phyloP scores from a whole-genome alignment of 2,113 vertebrate species.

The Sylvia atricapilla region DNA sequence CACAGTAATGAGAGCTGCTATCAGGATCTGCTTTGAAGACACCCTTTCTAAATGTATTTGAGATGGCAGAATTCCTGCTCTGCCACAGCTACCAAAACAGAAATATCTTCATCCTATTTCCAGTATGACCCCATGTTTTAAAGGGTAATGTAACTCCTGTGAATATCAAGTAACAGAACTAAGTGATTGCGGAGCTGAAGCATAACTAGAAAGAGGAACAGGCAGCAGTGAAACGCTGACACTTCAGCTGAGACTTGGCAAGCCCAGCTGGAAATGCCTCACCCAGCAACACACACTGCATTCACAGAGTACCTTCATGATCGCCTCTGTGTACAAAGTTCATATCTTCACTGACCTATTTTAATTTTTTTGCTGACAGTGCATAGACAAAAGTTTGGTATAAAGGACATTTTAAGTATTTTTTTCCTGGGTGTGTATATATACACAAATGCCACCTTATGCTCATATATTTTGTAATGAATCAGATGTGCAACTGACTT shows the following conservation, averaged over 20 bases:
- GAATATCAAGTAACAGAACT: constrained; percentile 30
- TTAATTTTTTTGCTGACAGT: not conserved
- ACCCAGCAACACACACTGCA: not conserved
- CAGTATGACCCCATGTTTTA: not conserved
- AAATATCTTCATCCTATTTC: constrained; percentile 17
- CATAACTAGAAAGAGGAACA: constrained; percentile 64
- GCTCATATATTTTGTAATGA: not conserved
- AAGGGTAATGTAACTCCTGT: constrained; percentile 12
- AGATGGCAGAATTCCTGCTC: not conserved
- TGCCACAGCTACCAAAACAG: not conserved
- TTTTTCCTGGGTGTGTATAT: not conserved
- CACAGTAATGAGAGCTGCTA: not conserved
- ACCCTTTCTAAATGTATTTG: not conserved
- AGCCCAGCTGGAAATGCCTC: constrained; percentile 26
- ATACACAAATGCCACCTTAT: not conserved
- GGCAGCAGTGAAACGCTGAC: not conserved
- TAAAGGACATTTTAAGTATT: not conserved
- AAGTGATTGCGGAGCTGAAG: not conserved
- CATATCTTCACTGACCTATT: not conserved
- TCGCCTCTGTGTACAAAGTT: not conserved
- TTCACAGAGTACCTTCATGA: not conserved
- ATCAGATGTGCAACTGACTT: not conserved
- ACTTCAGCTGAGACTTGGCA: constrained; percentile 38
- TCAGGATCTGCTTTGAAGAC: not conserved
- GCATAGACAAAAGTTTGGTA: not conserved